Percentiles rank a stretch among this genome's conserved stretches.
phyloP scores from a whole-genome alignment of 2,888 invertebrate genomes.

The Gasteruption jaculator region DNA sequence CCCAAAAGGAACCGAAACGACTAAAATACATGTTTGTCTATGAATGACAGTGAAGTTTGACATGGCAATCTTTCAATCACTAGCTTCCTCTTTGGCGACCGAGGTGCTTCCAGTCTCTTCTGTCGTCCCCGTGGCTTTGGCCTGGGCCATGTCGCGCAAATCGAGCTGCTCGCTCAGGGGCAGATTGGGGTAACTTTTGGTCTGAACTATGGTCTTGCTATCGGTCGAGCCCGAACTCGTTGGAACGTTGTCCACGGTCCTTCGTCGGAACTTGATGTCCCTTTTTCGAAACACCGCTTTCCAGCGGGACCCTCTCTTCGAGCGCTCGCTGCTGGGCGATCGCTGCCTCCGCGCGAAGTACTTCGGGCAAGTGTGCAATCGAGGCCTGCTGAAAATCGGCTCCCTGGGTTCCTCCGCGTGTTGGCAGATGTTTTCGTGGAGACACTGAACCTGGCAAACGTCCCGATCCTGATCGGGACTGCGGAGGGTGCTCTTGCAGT shows the following conservation, averaged over 20 bases:
- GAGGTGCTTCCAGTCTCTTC: no score
- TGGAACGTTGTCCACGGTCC: constrained; percentile 33
- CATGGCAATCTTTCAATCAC: no score
- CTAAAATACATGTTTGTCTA: no score
- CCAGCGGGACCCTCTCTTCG: constrained; percentile 44
- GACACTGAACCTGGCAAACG: constrained; percentile 30
- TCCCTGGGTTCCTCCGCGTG: constrained; percentile 12
- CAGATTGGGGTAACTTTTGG: constrained; percentile 33
- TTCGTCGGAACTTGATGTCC: constrained; percentile 23
- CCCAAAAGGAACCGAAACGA: no score
- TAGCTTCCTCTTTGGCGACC: no score
- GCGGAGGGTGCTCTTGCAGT: no score
- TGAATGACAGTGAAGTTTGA: no score
- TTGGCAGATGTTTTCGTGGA: constrained; percentile 23
- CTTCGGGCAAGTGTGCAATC: constrained; percentile 34
- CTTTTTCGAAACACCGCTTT: constrained; percentile 30
- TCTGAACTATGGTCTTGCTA: constrained; percentile 26
- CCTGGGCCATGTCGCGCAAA: no score
- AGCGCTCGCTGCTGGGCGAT: constrained; percentile 31
- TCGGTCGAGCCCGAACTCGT: no score
- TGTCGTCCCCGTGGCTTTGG: no score
- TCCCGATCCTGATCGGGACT: no score
- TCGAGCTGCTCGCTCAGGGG: no score
- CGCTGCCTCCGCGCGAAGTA: constrained; percentile 35
- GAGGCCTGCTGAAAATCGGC: constrained; percentile 18